Percentiles rank a stretch among this genome's conserved stretches.
phyloP scores from a whole-genome alignment of 1,140 invertebrate species.

The Brachionus manjavacas region DNA sequence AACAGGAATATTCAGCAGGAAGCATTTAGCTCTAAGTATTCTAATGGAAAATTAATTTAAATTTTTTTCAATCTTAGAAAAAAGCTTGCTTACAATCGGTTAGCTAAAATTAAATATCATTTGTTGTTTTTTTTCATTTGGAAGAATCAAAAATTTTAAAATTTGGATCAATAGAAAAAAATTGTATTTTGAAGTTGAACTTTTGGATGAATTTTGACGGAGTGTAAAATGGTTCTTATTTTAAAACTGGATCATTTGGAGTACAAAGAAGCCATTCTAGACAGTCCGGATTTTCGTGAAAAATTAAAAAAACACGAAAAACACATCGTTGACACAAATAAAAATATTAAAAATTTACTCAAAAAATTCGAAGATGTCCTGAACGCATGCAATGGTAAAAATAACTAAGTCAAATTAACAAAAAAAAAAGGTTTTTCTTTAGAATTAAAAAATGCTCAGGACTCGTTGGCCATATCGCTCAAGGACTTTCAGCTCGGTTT shows the following conservation, averaged over 20 bases:
- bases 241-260: slow-evolving; percentile 40
- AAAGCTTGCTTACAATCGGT: background rate
- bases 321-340: background rate
- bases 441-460: background rate
- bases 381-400: background rate
- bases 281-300: slow-evolving; percentile 18
- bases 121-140: background rate
- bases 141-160: background rate
- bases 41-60: background rate
- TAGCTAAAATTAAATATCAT: background rate
- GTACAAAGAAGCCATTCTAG: background rate
- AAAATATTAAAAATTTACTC: background rate
- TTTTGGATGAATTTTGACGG: background rate
- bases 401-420: too few relatives aligned
- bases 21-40: background rate
- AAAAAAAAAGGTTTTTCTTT: background rate
- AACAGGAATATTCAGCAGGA: background rate
- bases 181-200: background rate
- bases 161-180: background rate
- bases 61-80: background rate
- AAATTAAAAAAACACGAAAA: slow-evolving; percentile 32
- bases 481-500: slow-evolving; percentile 27
- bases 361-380: slow-evolving; percentile 32
- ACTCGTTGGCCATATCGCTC: background rate
- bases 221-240: slow-evolving; percentile 10